These are phyloP conservation scores for Rhabdomys pumilio DNA, from an alignment of 2,797 vertebrate species.

Conservation along the genomic window DNA sequence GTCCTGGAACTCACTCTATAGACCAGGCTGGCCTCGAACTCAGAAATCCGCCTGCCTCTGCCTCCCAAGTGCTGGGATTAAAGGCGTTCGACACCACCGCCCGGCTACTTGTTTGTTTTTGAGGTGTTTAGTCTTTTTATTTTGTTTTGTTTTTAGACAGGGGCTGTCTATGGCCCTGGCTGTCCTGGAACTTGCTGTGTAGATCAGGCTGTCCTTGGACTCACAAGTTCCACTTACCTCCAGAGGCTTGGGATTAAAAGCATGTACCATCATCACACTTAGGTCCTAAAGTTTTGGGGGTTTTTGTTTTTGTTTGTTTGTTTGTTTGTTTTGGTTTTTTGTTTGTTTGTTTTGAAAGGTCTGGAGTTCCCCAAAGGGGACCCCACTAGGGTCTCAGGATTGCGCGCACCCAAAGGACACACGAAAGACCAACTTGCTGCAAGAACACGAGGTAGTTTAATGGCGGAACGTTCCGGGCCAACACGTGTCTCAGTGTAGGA, in stretches of 20 bases:
- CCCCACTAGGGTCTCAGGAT: no score
- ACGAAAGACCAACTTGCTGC: no score
- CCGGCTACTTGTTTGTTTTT: neutral
- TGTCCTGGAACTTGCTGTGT: neutral
- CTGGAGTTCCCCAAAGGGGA: no score
- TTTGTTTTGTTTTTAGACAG: neutral
- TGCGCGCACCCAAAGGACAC: no score
- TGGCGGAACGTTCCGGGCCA: no score
- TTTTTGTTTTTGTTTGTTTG: no score
- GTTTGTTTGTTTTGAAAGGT: no score
- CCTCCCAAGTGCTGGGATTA: no score
- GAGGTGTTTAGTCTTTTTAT: neutral
- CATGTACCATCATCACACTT: neutral
- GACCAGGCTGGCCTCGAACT: neutral
- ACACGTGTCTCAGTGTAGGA: no score
- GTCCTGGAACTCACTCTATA: neutral
- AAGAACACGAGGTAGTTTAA: no score
- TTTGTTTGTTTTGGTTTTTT: no score
- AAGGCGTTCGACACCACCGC: no score
- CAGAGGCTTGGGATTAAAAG: neutral
- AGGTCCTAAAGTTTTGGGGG: neutral
- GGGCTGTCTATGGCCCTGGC: neutral
- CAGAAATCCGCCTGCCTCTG: neutral
- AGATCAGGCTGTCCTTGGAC: neutral
- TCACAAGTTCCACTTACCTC: neutral